A percentile compares a stretch with the other conserved stretches of the same genome.
phyloP scores from a whole-genome alignment of 2,888 invertebrate genomes.

The Galeruca laticollis region DNA sequence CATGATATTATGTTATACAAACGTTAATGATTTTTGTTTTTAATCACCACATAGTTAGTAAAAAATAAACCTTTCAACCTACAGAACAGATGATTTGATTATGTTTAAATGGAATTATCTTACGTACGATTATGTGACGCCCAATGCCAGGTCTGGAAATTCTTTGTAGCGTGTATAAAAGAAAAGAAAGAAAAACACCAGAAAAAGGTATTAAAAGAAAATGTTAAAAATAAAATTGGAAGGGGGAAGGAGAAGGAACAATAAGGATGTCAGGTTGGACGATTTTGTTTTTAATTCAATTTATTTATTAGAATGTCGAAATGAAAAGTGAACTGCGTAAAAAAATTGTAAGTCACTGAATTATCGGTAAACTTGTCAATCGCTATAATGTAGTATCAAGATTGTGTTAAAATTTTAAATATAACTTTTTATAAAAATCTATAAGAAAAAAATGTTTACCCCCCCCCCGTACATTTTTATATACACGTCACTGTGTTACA shows the following conservation, averaged over 20 bases:
- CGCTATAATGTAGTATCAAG: too few relatives aligned
- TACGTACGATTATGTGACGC: conserved; percentile 60
- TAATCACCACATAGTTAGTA: not conserved
- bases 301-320: too few relatives aligned
- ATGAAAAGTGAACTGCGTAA: too few relatives aligned
- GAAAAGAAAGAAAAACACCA: conserved; percentile 37
- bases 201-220: conserved; percentile 9
- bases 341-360: too few relatives aligned
- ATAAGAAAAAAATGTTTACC: too few relatives aligned
- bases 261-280: not conserved
- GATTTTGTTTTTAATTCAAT: not conserved
- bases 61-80: conserved; percentile 29
- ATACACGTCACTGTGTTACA: too few relatives aligned
- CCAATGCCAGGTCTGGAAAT: conserved; percentile 64
- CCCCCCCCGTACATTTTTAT: too few relatives aligned
- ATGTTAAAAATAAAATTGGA: not conserved
- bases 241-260: not conserved
- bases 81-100: conserved; percentile 37
- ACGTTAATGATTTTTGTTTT: not conserved
- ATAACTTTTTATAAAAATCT: too few relatives aligned
- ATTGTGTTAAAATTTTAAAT: too few relatives aligned
- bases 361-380: too few relatives aligned
- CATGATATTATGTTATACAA: conserved; percentile 37
- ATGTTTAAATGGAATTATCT: conserved; percentile 29
- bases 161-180: conserved; percentile 32